Evolutionary conservation across 2,113 vertebrate species (phyloP).

Genomic region (Lutjanus erythropterus): DNA sequence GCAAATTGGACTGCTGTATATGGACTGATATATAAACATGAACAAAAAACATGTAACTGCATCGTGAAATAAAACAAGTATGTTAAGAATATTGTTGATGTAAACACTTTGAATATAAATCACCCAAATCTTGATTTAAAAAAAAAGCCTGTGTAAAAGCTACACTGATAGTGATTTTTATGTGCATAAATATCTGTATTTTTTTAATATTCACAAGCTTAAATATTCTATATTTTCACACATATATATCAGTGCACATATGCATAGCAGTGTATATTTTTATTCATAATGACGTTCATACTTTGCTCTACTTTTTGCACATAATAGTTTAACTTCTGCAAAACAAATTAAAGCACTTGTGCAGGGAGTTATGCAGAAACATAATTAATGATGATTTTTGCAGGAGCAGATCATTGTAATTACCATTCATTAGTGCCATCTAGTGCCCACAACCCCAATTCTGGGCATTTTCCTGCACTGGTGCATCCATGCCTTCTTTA

Average conservation of each 20-base stretch:
- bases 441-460: slow-evolving; percentile 74
- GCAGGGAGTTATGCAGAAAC: background rate
- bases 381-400: slow-evolving; percentile 11
- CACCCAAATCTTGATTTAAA: background rate
- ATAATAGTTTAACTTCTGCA: background rate
- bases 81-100: background rate
- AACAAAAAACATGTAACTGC: background rate
- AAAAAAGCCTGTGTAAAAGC: background rate
- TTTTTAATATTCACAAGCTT: background rate
- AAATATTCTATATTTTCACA: background rate
- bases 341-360: background rate
- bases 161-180: background rate
- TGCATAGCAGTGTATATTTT: background rate
- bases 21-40: background rate
- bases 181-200: background rate
- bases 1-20: background rate
- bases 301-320: background rate
- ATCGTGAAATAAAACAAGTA: background rate
- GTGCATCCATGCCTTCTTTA: background rate
- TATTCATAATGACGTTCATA: background rate
- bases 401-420: slow-evolving; percentile 44
- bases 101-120: background rate
- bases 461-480: background rate
- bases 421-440: slow-evolving; percentile 85
- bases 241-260: background rate